Conservation (phyloP, 2,888 invertebrate species). For the Epirrita christyi region DNA sequence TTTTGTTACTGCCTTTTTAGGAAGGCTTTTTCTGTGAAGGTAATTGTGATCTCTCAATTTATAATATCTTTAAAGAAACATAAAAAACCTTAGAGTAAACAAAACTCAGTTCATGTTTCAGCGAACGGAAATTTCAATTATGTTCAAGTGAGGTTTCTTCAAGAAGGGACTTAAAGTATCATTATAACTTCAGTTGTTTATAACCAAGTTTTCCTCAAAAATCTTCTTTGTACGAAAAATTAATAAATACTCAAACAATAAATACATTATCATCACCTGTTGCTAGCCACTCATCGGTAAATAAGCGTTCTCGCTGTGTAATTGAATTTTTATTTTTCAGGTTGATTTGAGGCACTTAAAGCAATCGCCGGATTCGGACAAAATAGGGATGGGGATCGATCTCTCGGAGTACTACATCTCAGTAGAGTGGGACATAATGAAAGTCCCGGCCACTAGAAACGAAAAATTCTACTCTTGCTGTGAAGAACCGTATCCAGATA, state of each 20-base stretch:
- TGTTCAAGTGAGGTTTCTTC: neutral
- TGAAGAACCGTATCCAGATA: slow-evolving; percentile 98
- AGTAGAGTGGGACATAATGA: slow-evolving; percentile 99
- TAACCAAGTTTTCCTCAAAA: slow-evolving; percentile 14
- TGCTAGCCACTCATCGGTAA: slow-evolving; percentile 15
- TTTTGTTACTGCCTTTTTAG: slow-evolving; percentile 40
- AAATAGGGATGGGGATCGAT: slow-evolving; percentile 95
- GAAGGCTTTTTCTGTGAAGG: slow-evolving; percentile 27
- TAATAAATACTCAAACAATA: slow-evolving; percentile 17
- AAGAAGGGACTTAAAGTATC: slow-evolving; percentile 7
- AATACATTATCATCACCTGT: slow-evolving; percentile 26
- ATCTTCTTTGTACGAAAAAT: neutral
- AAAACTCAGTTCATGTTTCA: slow-evolving; percentile 13
- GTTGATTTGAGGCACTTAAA: slow-evolving; percentile 95
- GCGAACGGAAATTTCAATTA: slow-evolving; percentile 11
- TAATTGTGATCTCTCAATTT: slow-evolving; percentile 32
- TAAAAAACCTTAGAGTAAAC: neutral
- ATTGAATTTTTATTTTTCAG: slow-evolving; percentile 76
- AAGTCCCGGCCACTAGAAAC: slow-evolving; percentile 94
- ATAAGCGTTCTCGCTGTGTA: slow-evolving; percentile 22
- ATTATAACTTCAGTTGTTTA: slow-evolving; percentile 7
- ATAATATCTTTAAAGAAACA: slow-evolving; percentile 5
- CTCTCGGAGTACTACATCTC: slow-evolving; percentile 97
- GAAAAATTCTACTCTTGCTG: slow-evolving; percentile 98
- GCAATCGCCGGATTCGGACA: slow-evolving; percentile 94